Base-by-base conservation (phyloP, 2,113 vertebrate species). In the Corythoichthys intestinalis region DNA sequence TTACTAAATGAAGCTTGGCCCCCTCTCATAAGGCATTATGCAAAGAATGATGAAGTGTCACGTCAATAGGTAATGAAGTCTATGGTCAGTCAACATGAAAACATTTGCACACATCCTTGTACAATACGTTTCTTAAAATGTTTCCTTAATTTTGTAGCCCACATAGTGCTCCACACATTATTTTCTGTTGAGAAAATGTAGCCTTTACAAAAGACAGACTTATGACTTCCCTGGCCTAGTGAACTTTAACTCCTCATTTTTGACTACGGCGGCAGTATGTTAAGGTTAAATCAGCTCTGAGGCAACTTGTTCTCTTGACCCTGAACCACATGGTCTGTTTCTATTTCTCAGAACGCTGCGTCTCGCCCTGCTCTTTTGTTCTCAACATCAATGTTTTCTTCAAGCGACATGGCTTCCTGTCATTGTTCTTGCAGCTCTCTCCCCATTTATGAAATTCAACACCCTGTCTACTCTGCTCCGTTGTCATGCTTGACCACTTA, bases 241-340 rank as follows among this genome's bases (percentile, higher is more conserved):
- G 76, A 60, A 77, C 77, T 86, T 82, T 83, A 66, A 63, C 63
- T 79, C 65, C 77, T 66, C 71, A 49, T 80, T 74, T 85, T 77
- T 82, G 74, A 73, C 73, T 77, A 74, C 9, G 1, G 68, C 53
- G 60, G 53, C 41, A 50, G 52, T 69, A 73, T 78, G 78, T 79
- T 74, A 52, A 2, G 66, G 75, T 82, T 84, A 75, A 68, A 49
- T 10, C 1, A 0, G 53, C 56, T 35, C 62, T 76, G 74, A 81
- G 71, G 39, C 48, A 72, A 78, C n/a, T 70, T 50, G 67, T 59
- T 76, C 69, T 56, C 10, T 0, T 79, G 80, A 88, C 67, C 64
- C 39, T 37, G 1, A 10, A 38, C 69, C 63, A 35, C 76, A 73
- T 69, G 44, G 56, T 65, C 74, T 66, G 28, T 1, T 6, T 9